phyloP scores from a whole-genome alignment of 2,797 vertebrate genomes.

The Threskiornis aethiopicus region DNA sequence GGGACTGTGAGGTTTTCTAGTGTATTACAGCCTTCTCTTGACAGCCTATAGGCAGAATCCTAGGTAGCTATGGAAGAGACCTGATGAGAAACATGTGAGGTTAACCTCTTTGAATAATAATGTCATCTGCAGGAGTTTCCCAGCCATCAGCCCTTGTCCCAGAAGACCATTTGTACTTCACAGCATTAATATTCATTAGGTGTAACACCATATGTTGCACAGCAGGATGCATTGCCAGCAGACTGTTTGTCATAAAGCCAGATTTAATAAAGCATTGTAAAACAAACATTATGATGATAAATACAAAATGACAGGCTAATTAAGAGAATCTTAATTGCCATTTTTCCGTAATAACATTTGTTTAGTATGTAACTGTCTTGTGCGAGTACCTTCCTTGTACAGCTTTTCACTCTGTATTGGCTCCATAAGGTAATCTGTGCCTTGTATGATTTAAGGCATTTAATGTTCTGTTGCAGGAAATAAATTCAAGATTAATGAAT shows the following conservation, averaged over 20 bases:
- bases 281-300: slow-evolving; percentile 93
- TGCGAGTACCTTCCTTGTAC: slow-evolving; percentile 45
- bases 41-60: neutral
- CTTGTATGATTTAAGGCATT: slow-evolving; percentile 14
- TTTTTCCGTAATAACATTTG: slow-evolving; percentile 76
- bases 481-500: slow-evolving; percentile 49
- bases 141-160: slow-evolving; percentile 69
- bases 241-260: slow-evolving; percentile 85
- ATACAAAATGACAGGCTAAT: slow-evolving; percentile 83
- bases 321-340: slow-evolving; percentile 80
- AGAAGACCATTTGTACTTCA: slow-evolving; percentile 73
- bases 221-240: slow-evolving; percentile 79
- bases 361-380: slow-evolving; percentile 66
- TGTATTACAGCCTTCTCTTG: neutral
- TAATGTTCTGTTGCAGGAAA: slow-evolving; percentile 4
- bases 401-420: slow-evolving; percentile 21
- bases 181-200: slow-evolving; percentile 86
- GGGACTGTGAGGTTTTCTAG: neutral
- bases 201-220: slow-evolving; percentile 83
- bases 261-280: slow-evolving; percentile 91
- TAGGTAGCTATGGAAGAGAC: slow-evolving; percentile 32
- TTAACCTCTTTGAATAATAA: slow-evolving; percentile 62
- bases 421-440: neutral
- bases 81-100: slow-evolving; percentile 63
- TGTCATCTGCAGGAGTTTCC: slow-evolving; percentile 74